Percentiles rank a stretch among this genome's conserved stretches.
Conservation (phyloP, 2,888 invertebrate species). For the Aporophyla nigra region DNA sequence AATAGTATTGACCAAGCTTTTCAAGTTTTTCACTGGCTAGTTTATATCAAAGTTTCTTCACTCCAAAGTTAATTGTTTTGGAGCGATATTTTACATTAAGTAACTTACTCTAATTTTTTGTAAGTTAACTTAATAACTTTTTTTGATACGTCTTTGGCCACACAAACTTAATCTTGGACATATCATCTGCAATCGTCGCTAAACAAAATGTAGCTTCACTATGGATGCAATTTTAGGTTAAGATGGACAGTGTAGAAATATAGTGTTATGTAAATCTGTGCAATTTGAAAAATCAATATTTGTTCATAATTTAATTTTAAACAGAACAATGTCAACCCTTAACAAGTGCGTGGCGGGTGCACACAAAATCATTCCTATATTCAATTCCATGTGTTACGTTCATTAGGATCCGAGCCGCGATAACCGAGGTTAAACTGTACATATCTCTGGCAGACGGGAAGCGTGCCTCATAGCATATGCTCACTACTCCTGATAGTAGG, state of each 20-base stretch:
- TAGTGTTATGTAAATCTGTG: background rate
- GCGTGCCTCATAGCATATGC: slow-evolving; percentile 21
- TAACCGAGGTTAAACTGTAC: slow-evolving; percentile 43
- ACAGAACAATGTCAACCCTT: background rate
- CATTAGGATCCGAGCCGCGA: slow-evolving; percentile 41
- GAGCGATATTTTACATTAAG: background rate
- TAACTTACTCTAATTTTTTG: background rate
- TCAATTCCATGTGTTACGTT: slow-evolving; percentile 18
- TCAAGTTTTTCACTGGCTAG: background rate
- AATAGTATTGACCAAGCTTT: background rate
- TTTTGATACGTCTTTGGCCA: background rate
- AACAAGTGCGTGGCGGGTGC: background rate
- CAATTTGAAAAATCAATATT: background rate
- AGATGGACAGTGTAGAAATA: background rate
- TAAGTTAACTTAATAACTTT: background rate
- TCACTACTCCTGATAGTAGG: background rate
- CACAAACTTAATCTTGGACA: background rate
- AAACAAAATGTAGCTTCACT: background rate
- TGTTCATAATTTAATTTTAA: background rate
- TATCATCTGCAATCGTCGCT: background rate
- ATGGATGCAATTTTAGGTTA: background rate
- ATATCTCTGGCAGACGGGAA: slow-evolving; percentile 45
- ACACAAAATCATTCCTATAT: slow-evolving; percentile 1
- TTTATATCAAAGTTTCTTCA: background rate
- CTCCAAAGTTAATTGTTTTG: background rate